Conservation (phyloP, 2,113 vertebrate genomes). For the Perognathus longimembris region DNA sequence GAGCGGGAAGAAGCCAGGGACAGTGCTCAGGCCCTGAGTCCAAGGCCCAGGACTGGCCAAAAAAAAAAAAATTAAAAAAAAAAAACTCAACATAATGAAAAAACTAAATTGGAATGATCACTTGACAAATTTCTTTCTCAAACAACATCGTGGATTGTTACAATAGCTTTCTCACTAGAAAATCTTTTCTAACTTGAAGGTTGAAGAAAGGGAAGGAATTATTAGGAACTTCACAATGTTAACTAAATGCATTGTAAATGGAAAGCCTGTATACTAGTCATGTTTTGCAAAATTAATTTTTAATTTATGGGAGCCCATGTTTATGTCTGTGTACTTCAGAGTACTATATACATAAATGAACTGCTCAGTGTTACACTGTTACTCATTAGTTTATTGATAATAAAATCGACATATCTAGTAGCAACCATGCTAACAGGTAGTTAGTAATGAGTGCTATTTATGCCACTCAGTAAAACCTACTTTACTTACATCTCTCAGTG, state of each 20-base stretch:
- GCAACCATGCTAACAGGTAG: neutral
- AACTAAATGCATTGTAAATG: neutral
- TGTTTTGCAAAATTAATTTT: neutral
- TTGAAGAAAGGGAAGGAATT: neutral
- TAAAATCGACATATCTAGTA: neutral
- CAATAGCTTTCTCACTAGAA: neutral
- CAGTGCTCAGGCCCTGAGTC: too few relatives aligned
- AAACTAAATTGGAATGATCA: conserved; percentile 32
- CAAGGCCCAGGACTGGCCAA: too few relatives aligned
- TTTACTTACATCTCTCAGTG: neutral
- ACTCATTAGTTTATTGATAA: neutral
- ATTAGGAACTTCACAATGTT: neutral
- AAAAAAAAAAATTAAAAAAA: too few relatives aligned
- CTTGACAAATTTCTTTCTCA: conserved; percentile 15
- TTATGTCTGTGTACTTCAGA: neutral
- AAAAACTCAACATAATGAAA: conserved; percentile 10
- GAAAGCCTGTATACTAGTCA: neutral
- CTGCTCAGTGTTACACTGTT: conserved; percentile 11
- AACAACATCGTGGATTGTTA: neutral
- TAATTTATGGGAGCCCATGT: neutral
- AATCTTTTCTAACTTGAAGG: neutral
- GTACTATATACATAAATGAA: neutral
- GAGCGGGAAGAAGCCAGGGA: too few relatives aligned
- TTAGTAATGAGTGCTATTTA: neutral
- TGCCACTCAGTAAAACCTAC: neutral